A percentile compares a stretch with the other conserved stretches of the same genome.
Evolutionary conservation across 2,888 invertebrate genomes (phyloP).

Genomic region (Protonemura montana): DNA sequence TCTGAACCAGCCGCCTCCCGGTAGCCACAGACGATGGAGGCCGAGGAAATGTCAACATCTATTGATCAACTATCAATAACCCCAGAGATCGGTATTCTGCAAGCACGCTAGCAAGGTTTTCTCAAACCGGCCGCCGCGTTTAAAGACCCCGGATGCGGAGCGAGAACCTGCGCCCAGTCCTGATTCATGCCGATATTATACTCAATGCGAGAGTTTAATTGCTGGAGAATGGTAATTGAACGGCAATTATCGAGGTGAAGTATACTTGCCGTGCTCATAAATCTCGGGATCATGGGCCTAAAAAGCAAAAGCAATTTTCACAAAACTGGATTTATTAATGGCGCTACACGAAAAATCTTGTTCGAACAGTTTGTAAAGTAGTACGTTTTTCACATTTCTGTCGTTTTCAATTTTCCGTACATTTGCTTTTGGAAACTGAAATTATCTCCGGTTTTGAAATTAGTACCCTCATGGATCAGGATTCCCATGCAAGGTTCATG

Average conservation of each 20-base stretch:
- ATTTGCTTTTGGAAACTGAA: no score
- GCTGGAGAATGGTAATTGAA: neutral
- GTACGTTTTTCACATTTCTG: no score
- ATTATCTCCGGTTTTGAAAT: no score
- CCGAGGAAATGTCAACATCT: neutral
- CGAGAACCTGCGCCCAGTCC: neutral
- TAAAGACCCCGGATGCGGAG: neutral
- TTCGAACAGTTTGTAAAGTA: no score
- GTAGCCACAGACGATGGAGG: neutral
- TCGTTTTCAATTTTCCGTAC: no score
- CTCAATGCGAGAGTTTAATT: neutral
- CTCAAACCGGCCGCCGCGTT: neutral
- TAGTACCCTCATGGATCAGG: no score
- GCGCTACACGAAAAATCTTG: no score
- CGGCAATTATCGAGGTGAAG: neutral
- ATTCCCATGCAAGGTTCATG: no score
- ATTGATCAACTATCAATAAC: neutral
- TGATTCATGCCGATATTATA: no score
- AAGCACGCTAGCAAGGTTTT: neutral
- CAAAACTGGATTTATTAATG: neutral
- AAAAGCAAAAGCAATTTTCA: constrained; percentile 1
- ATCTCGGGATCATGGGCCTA: neutral
- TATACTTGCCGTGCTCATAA: neutral
- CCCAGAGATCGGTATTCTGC: neutral
- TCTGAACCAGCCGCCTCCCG: neutral